Base-by-base conservation (phyloP, 2,113 vertebrate genomes). In the Lampris incognitus region DNA sequence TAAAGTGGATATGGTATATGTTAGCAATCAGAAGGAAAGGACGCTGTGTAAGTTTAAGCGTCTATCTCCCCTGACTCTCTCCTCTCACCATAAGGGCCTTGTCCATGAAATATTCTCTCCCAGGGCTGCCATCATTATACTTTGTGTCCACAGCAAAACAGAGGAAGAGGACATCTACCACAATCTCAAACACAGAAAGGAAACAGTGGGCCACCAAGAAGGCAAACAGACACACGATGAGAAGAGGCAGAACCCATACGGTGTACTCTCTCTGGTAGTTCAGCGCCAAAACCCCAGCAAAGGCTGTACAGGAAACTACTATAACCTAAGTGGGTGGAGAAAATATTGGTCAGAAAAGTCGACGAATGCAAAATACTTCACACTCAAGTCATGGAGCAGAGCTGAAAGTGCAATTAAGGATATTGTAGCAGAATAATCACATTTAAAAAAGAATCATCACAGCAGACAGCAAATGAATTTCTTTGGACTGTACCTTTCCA, bases 201-300 rank as follows among this genome's bases (percentile, higher is more conserved):
- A 99, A 99, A 91, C 97, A 99, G 90, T 99, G 97, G 65, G 98
- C 97, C 86, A 99, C 98, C 88, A 99, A 94, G 94, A 96, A 99
- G 82, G 97, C 96, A 89, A 99, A 99, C 65, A 98, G 85, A 88
- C 96, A 98, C 88, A 98, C 96, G 81, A 99, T 99, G 92, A 99
- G 78, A 56, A 99, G 96, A 7, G 98, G 97, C 78, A 99, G 91
- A 76, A 99, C 97, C 98, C 98, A 99, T 9, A 98, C 95, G 0
- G 97, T 99, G 92, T 99, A 99, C 73, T 99, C 97, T 13, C 91
- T 93, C 92, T 97, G 97, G 92, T 99, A 97, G 93, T 98, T 99
- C 84, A 99, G 94, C 69, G 97, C 94, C 93, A 99, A 91, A 59
- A 99, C 87, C 2, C 98, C 97, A 0, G 94, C 95, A 82, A 99